Evolutionary conservation across 1,140 invertebrate genomes (phyloP), one percentile per base, ranked within the genome.

Genomic region (Drosophila sp.): DNA sequence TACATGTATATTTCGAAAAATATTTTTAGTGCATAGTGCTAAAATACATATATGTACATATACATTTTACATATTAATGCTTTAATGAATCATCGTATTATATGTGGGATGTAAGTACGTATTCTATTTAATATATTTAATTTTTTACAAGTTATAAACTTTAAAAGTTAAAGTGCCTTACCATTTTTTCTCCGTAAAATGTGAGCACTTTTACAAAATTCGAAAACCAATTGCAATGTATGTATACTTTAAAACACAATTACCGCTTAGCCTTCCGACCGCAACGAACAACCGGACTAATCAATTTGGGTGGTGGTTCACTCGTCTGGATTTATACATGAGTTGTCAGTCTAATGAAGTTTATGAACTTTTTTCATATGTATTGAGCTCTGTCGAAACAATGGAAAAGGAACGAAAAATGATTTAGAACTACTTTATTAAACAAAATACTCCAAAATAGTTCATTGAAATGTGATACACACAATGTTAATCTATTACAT

Each of bases 251-350:
- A 71, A 81, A 73, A 81, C 75, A 83, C 51, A 83, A 83, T 83
- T 83, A 79, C 80, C 82, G 73, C 57, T 83, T 72, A 69, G 63
- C 66, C 63, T 69, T 76, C 76, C 66, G 80, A 62, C 80, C 76
- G 63, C 74, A 78, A 72, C 61, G 79, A 81, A 81, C 79, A 81
- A 78, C 74, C 70, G 74, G 70, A 81, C 79, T 67, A 82, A 82
- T 78, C 74, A 78, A 81, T 78, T 80, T 70, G 61, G 67, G 67
- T 71, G 67, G 59, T 64, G 71, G 64, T 61, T 73, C 50, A 45
- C 40, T 54, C 48, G 57, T 16, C 40, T 61, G 45, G 38, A 61
- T 61, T 43, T 50, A 41, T 34, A 36, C 16, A 61, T 61, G 56
- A 61, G 65, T 69, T 51, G 45, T 25, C 14, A 25, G 25, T 41